Percentiles rank a stretch among this genome's conserved stretches.
These are phyloP conservation scores for Nycteola revayana DNA, from an alignment of 2,888 invertebrate genomes.

Conservation along the genomic window DNA sequence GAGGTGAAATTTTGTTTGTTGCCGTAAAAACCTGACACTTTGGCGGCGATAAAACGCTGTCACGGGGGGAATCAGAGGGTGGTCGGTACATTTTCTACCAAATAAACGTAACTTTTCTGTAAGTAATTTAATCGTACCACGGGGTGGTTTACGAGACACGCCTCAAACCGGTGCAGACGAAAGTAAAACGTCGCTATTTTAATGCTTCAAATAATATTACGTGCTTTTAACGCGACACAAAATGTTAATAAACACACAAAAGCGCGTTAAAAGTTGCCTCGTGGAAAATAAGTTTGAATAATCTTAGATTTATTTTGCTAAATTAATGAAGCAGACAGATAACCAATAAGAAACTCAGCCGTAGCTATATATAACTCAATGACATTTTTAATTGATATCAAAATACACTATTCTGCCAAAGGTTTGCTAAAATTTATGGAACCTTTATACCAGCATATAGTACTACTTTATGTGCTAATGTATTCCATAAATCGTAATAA, in stretches of 20 bases:
- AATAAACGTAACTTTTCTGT: constrained; percentile 59
- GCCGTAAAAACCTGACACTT: constrained; percentile 67
- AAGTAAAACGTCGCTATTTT: constrained; percentile 24
- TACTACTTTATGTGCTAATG: constrained; percentile 21
- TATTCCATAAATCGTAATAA: constrained; percentile 23
- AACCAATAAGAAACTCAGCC: too few species aligned
- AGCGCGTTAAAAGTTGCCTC: too few species aligned
- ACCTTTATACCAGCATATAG: constrained; percentile 12
- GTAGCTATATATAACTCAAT: too few species aligned
- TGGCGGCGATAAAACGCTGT: constrained; percentile 68
- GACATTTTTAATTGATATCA: too few species aligned
- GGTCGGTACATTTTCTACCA: constrained; percentile 41
- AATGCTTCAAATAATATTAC: constrained; percentile 22
- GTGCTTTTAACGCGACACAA: constrained; percentile 12
- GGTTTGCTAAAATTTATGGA: constrained; percentile 21
- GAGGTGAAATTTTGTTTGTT: constrained; percentile 72
- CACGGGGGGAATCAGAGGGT: constrained; percentile 53
- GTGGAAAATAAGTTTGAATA: too few species aligned
- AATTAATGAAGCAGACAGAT: too few species aligned
- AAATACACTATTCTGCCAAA: background rate
- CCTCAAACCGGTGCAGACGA: constrained; percentile 18
- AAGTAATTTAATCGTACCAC: constrained; percentile 61
- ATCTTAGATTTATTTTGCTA: too few species aligned
- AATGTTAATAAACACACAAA: too few species aligned
- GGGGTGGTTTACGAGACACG: constrained; percentile 28